These are phyloP conservation scores for Eupelmus urozonus DNA, from an alignment of 2,888 invertebrate species.

Conservation along the genomic window DNA sequence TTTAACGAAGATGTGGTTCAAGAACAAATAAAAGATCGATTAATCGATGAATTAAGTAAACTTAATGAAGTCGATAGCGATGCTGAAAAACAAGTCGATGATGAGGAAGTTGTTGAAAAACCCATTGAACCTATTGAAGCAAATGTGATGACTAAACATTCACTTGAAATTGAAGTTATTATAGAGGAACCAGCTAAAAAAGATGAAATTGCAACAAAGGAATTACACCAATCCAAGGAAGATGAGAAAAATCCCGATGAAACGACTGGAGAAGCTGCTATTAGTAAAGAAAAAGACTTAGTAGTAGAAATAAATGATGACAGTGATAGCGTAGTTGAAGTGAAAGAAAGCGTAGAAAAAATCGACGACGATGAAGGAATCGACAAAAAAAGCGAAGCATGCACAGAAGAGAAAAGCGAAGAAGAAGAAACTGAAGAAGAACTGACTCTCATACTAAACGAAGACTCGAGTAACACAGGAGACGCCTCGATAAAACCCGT, in stretches of 20 bases:
- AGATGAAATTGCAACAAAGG: slow-evolving; percentile 1
- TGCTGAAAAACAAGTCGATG: background rate
- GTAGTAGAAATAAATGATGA: background rate
- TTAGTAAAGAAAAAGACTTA: background rate
- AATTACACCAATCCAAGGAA: slow-evolving; percentile 22
- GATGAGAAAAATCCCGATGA: background rate
- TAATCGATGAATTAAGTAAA: slow-evolving; percentile 42
- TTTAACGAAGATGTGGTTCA: slow-evolving; percentile 17
- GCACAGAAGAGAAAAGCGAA: background rate
- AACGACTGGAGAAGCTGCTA: background rate
- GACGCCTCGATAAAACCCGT: too few species aligned
- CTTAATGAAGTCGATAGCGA: slow-evolving; percentile 32
- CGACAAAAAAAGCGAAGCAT: background rate
- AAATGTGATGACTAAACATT: background rate
- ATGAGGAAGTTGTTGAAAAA: slow-evolving; percentile 9
- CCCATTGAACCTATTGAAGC: slow-evolving; percentile 6
- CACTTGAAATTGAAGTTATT: too few species aligned
- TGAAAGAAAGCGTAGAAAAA: background rate
- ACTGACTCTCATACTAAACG: slow-evolving; percentile 4
- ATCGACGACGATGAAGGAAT: background rate
- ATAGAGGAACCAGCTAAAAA: slow-evolving; percentile 14
- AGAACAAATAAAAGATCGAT: slow-evolving; percentile 27
- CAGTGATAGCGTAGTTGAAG: background rate
- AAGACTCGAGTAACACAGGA: slow-evolving; percentile 10
- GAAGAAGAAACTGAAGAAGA: slow-evolving; percentile 33